phyloP scores from a whole-genome alignment of 2,797 vertebrate genomes.

The Poeciliopsis turneri region DNA sequence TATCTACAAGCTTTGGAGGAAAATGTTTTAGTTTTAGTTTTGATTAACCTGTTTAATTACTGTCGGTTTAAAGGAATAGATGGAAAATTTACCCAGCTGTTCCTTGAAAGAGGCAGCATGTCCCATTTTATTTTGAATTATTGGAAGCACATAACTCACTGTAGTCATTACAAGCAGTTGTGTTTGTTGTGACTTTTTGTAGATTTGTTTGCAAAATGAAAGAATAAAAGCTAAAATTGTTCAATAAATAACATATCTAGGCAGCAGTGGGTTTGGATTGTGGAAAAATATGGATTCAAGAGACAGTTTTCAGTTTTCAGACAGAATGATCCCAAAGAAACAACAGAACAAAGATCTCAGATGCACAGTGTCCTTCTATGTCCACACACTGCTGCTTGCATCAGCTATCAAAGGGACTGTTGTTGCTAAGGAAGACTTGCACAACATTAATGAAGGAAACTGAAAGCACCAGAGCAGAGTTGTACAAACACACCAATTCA shows the following conservation, averaged over 20 bases:
- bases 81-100: neutral
- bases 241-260: neutral
- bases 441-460: slow-evolving; percentile 5
- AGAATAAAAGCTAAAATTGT: neutral
- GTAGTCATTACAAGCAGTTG: neutral
- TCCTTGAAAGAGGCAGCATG: neutral
- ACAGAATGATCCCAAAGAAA: neutral
- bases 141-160: neutral
- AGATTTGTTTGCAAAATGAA: neutral
- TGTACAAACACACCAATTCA: slow-evolving; percentile 20
- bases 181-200: neutral
- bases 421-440: slow-evolving; percentile 49
- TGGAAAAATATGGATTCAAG: neutral
- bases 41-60: neutral
- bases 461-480: slow-evolving; percentile 21
- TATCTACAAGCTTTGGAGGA: neutral
- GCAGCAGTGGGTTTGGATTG: neutral
- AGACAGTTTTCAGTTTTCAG: slow-evolving; percentile 6
- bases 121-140: neutral
- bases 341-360: neutral
- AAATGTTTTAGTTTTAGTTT: neutral
- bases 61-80: neutral
- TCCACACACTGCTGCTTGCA: slow-evolving; percentile 15
- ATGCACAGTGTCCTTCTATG: slow-evolving; percentile 22
- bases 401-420: slow-evolving; percentile 46